Evolutionary conservation across 2,888 invertebrate genomes (phyloP).

Genomic region (Morpho achilles): DNA sequence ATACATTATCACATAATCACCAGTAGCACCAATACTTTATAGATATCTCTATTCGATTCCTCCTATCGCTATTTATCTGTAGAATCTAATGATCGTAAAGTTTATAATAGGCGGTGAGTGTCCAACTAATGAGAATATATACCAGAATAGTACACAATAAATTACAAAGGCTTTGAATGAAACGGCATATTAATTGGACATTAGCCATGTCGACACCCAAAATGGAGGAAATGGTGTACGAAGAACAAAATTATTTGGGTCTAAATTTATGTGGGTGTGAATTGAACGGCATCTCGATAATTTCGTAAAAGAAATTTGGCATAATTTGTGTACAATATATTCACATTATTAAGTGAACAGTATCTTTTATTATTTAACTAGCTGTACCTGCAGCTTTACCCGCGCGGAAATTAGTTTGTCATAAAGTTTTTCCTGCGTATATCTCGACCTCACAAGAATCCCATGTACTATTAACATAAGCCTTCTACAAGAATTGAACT

Average conservation of each 20-base stretch:
- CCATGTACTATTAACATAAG: no score
- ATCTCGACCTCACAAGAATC: no score
- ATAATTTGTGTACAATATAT: neutral
- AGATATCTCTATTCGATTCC: constrained; percentile 60
- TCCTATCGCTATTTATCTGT: constrained; percentile 60
- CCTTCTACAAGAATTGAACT: no score
- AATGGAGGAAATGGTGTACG: constrained; percentile 15
- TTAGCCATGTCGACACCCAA: constrained; percentile 65
- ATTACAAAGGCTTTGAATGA: constrained; percentile 62
- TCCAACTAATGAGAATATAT: constrained; percentile 77
- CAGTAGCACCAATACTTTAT: constrained; percentile 21
- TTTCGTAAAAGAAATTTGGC: neutral
- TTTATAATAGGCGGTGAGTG: constrained; percentile 68
- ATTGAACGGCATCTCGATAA: constrained; percentile 12
- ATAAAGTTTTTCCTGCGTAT: no score
- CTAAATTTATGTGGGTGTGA: constrained; percentile 21
- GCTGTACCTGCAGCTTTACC: no score
- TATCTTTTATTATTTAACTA: no score
- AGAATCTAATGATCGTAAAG: constrained; percentile 65
- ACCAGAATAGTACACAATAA: constrained; percentile 61
- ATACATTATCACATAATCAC: constrained; percentile 13
- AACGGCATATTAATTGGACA: constrained; percentile 76
- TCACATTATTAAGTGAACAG: no score
- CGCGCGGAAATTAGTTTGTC: no score
- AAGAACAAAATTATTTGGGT: constrained; percentile 17